Evolutionary conservation across 2,888 invertebrate genomes (phyloP), one percentile per base, ranked within the genome.

Genomic region (Automeris io): DNA sequence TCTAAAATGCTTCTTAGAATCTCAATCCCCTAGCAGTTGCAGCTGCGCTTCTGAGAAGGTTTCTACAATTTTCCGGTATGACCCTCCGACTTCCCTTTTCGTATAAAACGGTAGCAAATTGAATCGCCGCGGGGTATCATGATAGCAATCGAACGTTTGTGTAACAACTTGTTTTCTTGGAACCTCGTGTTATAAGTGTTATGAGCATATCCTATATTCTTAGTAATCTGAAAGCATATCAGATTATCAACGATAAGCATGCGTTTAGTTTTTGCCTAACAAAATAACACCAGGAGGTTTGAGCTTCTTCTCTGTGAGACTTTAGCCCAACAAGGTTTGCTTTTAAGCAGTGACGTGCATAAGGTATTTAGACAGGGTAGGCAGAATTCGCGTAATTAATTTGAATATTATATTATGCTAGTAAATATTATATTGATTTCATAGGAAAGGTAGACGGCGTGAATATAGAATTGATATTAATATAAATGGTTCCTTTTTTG

Each of bases 41-140:
- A 73, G 67, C 71, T 70, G 68, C 56, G 49, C 18, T 75, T 74
- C 74, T 59, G 35, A 54, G 74, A 74, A 75, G 47, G 38, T 46
- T 35, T 41, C 32, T 33, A 16, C 16, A 45, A 23, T 48, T 49
- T 54, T 49, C 39, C 40, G 43, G 57, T 51, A 49, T 49, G 46
- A 56, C 61, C 6, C 42, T 25, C 42, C 44, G 42, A 53, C 51
- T 43, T 51, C 48, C 42, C 45, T 48, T 51, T 44, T 41, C 42
- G 26, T 38, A 19, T 16, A 47, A 47, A 49, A 46, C 25, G 40
- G 47, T 43, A 46, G 51, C 41, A 39, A 50, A 40, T 33, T 26
- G 18, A 36, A 24, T 33, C 29, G 9, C 9, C 22, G 32, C 16
- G 23, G 37, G 11, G 18, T 37, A 36, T 44, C 44, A 51, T 35